Conservation (phyloP, 30 jellyfish, hydroid and myxozoan species). For the Catostylus mosaicus region DNA sequence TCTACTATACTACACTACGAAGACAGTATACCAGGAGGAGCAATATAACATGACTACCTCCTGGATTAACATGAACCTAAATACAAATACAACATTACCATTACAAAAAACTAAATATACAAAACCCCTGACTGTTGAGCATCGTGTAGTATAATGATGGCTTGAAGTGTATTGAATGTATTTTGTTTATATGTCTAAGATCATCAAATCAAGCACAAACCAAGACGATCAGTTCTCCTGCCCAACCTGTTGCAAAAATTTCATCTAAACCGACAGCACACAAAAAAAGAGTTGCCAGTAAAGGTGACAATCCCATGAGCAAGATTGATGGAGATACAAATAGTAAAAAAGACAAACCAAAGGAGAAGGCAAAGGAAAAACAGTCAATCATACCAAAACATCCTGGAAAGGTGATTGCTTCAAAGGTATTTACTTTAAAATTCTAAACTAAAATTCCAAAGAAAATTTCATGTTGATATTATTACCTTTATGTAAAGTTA, state of each 20-base stretch:
- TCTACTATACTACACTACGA: too few species aligned
- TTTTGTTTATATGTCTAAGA: constrained; percentile 1
- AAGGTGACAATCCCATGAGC: constrained; percentile 19
- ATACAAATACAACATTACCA: too few species aligned
- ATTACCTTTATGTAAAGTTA: not conserved
- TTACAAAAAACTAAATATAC: too few species aligned
- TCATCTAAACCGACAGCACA: constrained; percentile 64
- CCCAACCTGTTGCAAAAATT: constrained; percentile 48
- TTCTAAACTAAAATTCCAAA: not conserved
- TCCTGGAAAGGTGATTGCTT: not conserved
- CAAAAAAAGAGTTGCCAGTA: constrained; percentile 54
- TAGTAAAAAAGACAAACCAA: not conserved
- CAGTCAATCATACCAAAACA: not conserved
- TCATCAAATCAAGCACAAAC: constrained; percentile 26
- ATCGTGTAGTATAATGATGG: too few species aligned
- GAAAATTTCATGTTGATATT: not conserved
- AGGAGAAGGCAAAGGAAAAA: constrained; percentile 20
- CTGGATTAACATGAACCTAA: too few species aligned
- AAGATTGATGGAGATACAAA: constrained; percentile 5
- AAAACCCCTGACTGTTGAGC: too few species aligned
- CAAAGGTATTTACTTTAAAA: constrained; percentile 8
- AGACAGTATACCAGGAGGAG: too few species aligned
- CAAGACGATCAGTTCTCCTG: constrained; percentile 22
- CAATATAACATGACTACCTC: too few species aligned
- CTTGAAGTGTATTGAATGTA: too few species aligned